These are phyloP conservation scores for Pycnomerus fuliginosus DNA, from an alignment of 2,888 invertebrate species.

Conservation along the genomic window DNA sequence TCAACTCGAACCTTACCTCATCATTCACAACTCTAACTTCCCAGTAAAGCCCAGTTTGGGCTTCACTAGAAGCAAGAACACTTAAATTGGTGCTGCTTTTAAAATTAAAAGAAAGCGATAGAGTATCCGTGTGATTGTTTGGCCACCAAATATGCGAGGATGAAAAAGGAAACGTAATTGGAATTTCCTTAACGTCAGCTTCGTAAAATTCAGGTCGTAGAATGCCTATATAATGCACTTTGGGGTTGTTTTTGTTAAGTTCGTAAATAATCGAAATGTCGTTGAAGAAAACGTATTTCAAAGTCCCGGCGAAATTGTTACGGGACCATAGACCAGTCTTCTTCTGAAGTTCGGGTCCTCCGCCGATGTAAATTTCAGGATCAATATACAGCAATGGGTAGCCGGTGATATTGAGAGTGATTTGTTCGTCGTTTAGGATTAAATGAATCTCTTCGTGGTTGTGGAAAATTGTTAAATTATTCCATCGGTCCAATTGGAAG, in stretches of 20 bases:
- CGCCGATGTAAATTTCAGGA: slow-evolving; percentile 89
- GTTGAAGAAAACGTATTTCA: slow-evolving; percentile 92
- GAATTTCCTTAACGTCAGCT: slow-evolving; percentile 81
- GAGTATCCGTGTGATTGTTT: slow-evolving; percentile 68
- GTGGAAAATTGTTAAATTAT: slow-evolving; percentile 85
- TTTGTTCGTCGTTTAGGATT: slow-evolving; percentile 72
- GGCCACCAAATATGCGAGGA: slow-evolving; percentile 91
- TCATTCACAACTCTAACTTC: slow-evolving; percentile 84
- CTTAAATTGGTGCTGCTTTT: slow-evolving; percentile 79
- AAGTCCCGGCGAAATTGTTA: slow-evolving; percentile 70
- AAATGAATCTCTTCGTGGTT: slow-evolving; percentile 72
- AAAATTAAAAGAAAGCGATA: slow-evolving; percentile 82
- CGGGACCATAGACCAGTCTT: slow-evolving; percentile 65
- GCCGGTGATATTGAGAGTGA: slow-evolving; percentile 71
- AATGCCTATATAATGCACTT: slow-evolving; percentile 61
- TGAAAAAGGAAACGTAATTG: slow-evolving; percentile 88
- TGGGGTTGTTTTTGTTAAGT: slow-evolving; percentile 79
- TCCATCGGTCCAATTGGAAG: slow-evolving; percentile 72
- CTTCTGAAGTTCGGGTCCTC: slow-evolving; percentile 72
- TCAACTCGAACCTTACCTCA: slow-evolving; percentile 80
- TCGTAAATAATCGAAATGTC: slow-evolving; percentile 90
- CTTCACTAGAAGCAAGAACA: slow-evolving; percentile 82
- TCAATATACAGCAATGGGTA: slow-evolving; percentile 81
- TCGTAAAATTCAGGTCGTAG: slow-evolving; percentile 82
- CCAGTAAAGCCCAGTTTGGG: slow-evolving; percentile 79